A percentile compares a stretch with the other conserved stretches of the same genome.
phyloP scores from a whole-genome alignment of 2,113 vertebrate genomes.

The Polyodon spathula region DNA sequence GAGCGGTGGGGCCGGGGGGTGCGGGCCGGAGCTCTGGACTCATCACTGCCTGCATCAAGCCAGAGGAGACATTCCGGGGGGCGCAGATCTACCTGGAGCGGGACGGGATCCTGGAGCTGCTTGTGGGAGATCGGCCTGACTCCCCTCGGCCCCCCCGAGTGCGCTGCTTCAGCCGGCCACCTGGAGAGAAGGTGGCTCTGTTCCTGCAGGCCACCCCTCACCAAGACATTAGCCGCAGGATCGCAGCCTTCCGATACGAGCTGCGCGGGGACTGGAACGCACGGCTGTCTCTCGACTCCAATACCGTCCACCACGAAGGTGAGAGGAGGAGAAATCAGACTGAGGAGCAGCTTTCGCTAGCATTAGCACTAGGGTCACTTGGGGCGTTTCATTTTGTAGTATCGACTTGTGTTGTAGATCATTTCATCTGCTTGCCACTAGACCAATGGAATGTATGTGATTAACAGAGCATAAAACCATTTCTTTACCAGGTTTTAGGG shows the following conservation, averaged over 20 bases:
- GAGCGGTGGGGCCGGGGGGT: constrained; percentile 35
- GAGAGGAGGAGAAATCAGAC: constrained; percentile 24
- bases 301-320: constrained; percentile 58
- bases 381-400: too few relatives aligned
- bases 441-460: too few relatives aligned
- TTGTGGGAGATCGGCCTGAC: constrained; percentile 59
- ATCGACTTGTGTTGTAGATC: too few relatives aligned
- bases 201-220: constrained; percentile 83
- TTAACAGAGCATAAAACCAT: too few relatives aligned
- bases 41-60: constrained; percentile 72
- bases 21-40: constrained; percentile 37
- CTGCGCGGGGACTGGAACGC: constrained; percentile 66
- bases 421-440: too few relatives aligned
- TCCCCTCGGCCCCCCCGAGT: constrained; percentile 46
- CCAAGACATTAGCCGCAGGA: constrained; percentile 79
- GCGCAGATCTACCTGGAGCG: constrained; percentile 82
- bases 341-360: too few relatives aligned
- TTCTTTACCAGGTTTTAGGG: too few relatives aligned
- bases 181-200: constrained; percentile 69
- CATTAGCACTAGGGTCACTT: too few relatives aligned
- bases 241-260: constrained; percentile 79
- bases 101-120: constrained; percentile 70
- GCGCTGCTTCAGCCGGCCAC: constrained; percentile 69
- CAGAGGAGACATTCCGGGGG: constrained; percentile 63
- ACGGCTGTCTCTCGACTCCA: constrained; percentile 50